Evolutionary conservation across 2,888 invertebrate genomes (phyloP).

Genomic region (Dryadula phaetusa): DNA sequence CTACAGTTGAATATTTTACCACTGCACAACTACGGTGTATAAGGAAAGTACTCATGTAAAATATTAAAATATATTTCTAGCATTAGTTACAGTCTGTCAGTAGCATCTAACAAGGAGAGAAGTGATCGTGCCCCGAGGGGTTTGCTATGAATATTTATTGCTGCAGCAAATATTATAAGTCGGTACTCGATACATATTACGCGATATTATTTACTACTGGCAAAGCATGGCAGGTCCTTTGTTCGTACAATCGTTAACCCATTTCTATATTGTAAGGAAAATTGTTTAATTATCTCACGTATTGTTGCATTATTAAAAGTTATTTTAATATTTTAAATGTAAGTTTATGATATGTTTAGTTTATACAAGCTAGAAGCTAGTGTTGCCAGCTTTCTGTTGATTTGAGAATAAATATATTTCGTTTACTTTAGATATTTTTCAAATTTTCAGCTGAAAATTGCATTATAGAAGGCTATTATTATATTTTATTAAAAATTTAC

Average conservation of each 20-base stretch:
- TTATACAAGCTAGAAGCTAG: too few relatives aligned
- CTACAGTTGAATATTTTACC: neutral
- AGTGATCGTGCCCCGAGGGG: constrained; percentile 26
- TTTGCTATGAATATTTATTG: constrained; percentile 23
- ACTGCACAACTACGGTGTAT: neutral
- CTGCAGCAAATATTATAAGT: constrained; percentile 15
- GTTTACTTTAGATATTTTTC: too few relatives aligned
- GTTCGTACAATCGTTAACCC: constrained; percentile 10
- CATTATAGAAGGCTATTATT: too few relatives aligned
- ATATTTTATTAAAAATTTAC: too few relatives aligned
- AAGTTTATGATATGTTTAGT: too few relatives aligned
- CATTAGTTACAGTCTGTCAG: constrained; percentile 19
- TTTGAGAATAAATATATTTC: too few relatives aligned
- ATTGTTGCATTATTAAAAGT: neutral
- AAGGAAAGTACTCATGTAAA: neutral
- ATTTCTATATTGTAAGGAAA: constrained; percentile 2
- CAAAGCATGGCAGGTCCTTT: neutral
- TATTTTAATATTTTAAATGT: neutral
- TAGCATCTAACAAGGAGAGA: constrained; percentile 31
- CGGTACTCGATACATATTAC: constrained; percentile 18
- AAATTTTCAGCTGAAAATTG: too few relatives aligned
- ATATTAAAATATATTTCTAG: constrained; percentile 11
- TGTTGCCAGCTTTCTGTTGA: too few relatives aligned
- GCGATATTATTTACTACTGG: constrained; percentile 14
- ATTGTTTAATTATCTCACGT: constrained; percentile 18